Evolutionary conservation across 2,797 vertebrate genomes (phyloP), one percentile per base, ranked within the genome.

Genomic region (Scolopax rusticola): DNA sequence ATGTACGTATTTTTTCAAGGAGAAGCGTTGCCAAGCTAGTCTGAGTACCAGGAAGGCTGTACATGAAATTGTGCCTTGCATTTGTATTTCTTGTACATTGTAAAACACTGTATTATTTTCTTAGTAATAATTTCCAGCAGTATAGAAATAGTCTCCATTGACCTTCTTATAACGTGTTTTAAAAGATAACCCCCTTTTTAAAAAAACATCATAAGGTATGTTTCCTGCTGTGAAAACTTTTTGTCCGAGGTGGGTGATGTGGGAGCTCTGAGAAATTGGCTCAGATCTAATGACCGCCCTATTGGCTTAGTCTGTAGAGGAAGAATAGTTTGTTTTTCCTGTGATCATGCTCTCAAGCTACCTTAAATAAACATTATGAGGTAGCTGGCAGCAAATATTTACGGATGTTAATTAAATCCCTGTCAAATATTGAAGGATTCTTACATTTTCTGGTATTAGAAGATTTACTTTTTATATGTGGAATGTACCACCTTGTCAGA

Each of bases 271-370:
- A 82, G 48, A 67, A 40, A 12, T 48, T 56, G 64, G 19, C 45
- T 80, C 56, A 24, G 41, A 16, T 74, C 56, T 87, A 27, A 61
- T 85, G 57, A 32, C 50, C 2, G 1, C 43, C 47, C 64, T 54
- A 5, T 53, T 86, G 57, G 10, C 57, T 41, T 96, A 67, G 87
- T 89, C 60, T 54, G 10, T 17, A 81, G 50, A 75, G 65, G 64
- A 85, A 63, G 50, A 91, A 89, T 45, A 9, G 64, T 83, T 96
- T 93, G 47, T 50, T 89, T 92, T 92, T 87, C 94, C 73, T 91
- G 20, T 69, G 65, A 60, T 87, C n/a, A 2, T 38, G 53, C n/a
- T 71, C 60, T 93, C 50, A 60, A 51, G 27, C 45, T 64, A 43
- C 75, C 61, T 75, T 92, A 54, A 85, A 50, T 78, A 93, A 96